Base-by-base conservation (phyloP, 1,140 invertebrate genomes). In the Drosophila navojoa region DNA sequence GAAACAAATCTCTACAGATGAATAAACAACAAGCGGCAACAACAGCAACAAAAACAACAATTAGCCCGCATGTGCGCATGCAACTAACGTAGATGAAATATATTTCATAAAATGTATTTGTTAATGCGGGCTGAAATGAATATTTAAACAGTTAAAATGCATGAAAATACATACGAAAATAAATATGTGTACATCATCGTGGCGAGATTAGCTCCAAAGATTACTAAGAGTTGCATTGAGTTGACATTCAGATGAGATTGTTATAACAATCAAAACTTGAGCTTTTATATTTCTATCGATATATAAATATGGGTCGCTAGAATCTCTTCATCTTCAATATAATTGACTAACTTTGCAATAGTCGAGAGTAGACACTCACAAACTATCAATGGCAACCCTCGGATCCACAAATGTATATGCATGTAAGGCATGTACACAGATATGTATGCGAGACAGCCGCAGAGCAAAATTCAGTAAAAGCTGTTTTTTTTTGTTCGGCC, bases 31-130 rank as follows among this genome's bases (percentile, higher is more conserved):
- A 16, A 16, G n/a, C 35, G 13, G 11, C 35, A 50, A 44, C 42
- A 60, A 13, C 11, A 42, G 10, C 38, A 13, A 44, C 22, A 42
- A 15, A 11, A 35, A 40, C 35, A 52, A 54, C 42, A 61, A 16
- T 52, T 59, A 45, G 49, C 69, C 69, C 69, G 69, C 69, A 71
- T 71, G 35, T 29, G 27, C 4, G 25, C 35, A 29, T 11, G n/a
- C 1, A 27, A 29, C 49, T 22, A 4, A 1, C 5, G 27, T n/a
- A 15, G 16, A 53, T 53, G 15, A 35, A 53, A 53, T 19, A 35
- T 16, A 53, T 35, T 42, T 19, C 35, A 55, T 32, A 63, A 47
- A 49, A 44, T 16, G 11, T 45, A 16, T 45, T 63, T 57, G 42
- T 49, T 19, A 58, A 71, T 59, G 62, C 55, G 61, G 38, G 62